Base-by-base conservation (phyloP, 1,140 invertebrate genomes). In the Panagrolaimus sp. region DNA sequence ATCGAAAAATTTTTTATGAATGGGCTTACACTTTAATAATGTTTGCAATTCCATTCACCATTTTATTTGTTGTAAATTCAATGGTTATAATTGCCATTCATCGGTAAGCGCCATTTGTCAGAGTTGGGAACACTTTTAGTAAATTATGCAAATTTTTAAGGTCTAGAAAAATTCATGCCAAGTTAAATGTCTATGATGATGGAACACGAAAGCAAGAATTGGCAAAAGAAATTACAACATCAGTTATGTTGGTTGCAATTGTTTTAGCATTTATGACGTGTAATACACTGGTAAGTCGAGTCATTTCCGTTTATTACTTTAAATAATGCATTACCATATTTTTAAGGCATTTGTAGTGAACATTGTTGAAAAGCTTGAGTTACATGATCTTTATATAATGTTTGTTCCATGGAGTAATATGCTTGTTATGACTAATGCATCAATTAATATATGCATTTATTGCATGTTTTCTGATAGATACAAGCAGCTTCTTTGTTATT, bases 201-300 rank as follows among this genome's bases (percentile, higher is more conserved):
- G 75, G 63, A 21, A 67, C 67, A 10, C 24, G 77, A 32, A 79
- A 79, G 55, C 76, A 79, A 64, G 79, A 79, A 58, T 47, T 81
- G 21, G 79, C 78, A 38, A 79, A 79, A 67, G 78, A 79, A 65
- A 81, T 81, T 14, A 65, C 68, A 21, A 79, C 78, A 1, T 78
- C 78, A 43, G 71, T 81, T 28, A 79, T 79, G 78, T 71, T 79
- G 3, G 79, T 79, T 32, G 79, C 76, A 12, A 81, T 79, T 63
- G 78, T 79, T 4, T 28, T 79, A n/a, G 78, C 77, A 32, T 79
- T 79, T 67, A 62, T 79, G 38, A 21, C 63, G 15, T 79, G 78
- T 65, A 79, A 79, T 52, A 79, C 79, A 24, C 63, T 79, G 73
- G 77, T 78, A 70, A 67, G 72, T 69, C 26, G n/a, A 43, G 5